These are phyloP conservation scores for Catharus ustulatus DNA, from an alignment of 2,797 vertebrate species.

Conservation along the genomic window DNA sequence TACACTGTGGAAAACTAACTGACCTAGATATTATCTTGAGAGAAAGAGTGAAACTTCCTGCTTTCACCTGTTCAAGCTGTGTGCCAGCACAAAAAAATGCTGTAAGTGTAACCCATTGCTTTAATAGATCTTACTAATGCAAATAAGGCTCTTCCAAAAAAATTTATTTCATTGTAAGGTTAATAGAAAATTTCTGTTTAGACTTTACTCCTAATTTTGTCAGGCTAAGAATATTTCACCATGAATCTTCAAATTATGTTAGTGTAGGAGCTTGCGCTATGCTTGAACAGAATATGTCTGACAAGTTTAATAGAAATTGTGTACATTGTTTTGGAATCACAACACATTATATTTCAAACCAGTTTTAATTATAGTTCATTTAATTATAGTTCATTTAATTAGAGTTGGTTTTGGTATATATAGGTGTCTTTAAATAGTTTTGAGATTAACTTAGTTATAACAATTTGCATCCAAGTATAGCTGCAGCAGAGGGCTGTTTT, in stretches of 20 bases:
- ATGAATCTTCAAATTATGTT: neutral
- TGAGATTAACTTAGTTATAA: neutral
- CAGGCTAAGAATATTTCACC: neutral
- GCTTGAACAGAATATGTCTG: neutral
- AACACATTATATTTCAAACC: neutral
- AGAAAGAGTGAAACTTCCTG: neutral
- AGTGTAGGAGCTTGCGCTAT: neutral
- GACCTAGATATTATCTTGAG: neutral
- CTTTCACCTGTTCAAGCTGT: neutral
- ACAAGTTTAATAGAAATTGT: neutral
- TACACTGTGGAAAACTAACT: neutral
- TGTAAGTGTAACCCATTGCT: neutral
- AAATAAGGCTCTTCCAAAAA: neutral
- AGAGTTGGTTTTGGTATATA: neutral
- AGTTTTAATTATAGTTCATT: neutral
- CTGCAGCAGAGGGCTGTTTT: neutral
- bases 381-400: neutral
- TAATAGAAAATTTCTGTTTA: neutral
- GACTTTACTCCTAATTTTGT: neutral
- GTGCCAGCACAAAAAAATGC: neutral
- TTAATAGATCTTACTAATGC: neutral
- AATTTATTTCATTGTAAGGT: neutral
- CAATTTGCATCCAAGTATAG: neutral
- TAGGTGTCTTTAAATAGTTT: neutral
- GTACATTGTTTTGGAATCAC: neutral